Evolutionary conservation across 2,797 vertebrate genomes (phyloP).

Genomic region (Clamator glandarius): DNA sequence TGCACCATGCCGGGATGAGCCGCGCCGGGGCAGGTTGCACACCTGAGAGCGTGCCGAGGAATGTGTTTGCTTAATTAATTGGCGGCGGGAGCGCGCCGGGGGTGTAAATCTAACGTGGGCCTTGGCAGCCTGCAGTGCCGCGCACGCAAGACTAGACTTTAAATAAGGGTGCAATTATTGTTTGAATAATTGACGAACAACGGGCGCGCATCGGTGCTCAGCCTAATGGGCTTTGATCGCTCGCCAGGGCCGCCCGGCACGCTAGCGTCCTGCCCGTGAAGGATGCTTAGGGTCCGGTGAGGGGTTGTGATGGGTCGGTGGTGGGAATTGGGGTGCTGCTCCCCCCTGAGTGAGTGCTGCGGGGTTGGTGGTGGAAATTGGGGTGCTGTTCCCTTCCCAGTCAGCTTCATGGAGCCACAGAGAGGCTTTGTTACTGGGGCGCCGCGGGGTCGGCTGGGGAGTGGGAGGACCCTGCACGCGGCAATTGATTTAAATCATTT

Average conservation of each 20-base stretch:
- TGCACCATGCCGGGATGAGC: neutral
- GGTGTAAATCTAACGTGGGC: conserved; percentile 64
- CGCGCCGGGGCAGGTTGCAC: conserved; percentile 22
- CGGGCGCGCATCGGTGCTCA: conserved; percentile 67
- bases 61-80: conserved; percentile 80
- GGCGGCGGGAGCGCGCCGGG: conserved; percentile 56
- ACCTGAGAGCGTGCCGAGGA: conserved; percentile 78
- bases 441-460: neutral
- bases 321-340: neutral
- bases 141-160: conserved; percentile 79
- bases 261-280: neutral
- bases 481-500: conserved; percentile 82
- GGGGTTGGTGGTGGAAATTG: neutral
- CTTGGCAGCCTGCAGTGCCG: conserved; percentile 68
- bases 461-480: conserved; percentile 45
- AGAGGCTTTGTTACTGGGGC: neutral
- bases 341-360: neutral
- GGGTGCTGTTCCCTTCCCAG: fast-evolving
- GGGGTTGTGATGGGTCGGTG: neutral
- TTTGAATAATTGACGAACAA: conserved; percentile 82
- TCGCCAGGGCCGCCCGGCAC: conserved; percentile 51
- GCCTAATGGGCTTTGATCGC: conserved; percentile 67
- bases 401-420: neutral
- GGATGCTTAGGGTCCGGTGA: neutral
- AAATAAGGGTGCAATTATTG: conserved; percentile 81